These are phyloP conservation scores for Apamea sordens DNA, from an alignment of 2,888 invertebrate genomes.

Conservation along the genomic window DNA sequence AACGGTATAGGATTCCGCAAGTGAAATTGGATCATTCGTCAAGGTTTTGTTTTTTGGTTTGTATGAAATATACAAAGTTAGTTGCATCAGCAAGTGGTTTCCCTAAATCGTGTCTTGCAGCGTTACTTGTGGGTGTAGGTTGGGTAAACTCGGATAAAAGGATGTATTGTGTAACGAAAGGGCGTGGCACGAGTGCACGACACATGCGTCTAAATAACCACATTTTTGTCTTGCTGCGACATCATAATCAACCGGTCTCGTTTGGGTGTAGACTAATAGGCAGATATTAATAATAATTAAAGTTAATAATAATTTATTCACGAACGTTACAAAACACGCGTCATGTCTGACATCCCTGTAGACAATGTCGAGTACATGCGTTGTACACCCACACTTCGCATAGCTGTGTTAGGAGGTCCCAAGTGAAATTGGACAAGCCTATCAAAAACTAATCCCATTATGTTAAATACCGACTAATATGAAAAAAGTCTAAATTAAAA, in stretches of 20 bases:
- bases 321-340: background rate
- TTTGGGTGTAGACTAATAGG: slow-evolving; percentile 1
- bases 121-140: slow-evolving; percentile 51
- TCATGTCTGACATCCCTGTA: slow-evolving; percentile 12
- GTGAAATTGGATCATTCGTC: slow-evolving; percentile 62
- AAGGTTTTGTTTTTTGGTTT: slow-evolving; percentile 59
- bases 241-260: background rate
- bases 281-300: slow-evolving; percentile 17
- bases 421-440: slow-evolving; percentile 23
- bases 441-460: slow-evolving; percentile 32
- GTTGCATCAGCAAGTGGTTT: slow-evolving; percentile 40
- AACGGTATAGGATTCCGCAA: slow-evolving; percentile 64
- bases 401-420: slow-evolving; percentile 22
- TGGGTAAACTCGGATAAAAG: slow-evolving; percentile 51
- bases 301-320: slow-evolving; percentile 15
- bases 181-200: slow-evolving; percentile 46
- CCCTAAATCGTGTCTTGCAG: slow-evolving; percentile 29
- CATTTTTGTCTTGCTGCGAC: background rate
- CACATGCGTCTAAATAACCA: slow-evolving; percentile 9
- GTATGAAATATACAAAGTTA: slow-evolving; percentile 45
- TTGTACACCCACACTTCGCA: background rate
- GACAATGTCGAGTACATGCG: slow-evolving; percentile 5
- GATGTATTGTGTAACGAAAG: slow-evolving; percentile 53
- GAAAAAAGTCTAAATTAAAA: background rate
- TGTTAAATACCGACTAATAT: slow-evolving; percentile 4